phyloP scores from a whole-genome alignment of 2,113 vertebrate genomes.

The Hippocampus zosterae region DNA sequence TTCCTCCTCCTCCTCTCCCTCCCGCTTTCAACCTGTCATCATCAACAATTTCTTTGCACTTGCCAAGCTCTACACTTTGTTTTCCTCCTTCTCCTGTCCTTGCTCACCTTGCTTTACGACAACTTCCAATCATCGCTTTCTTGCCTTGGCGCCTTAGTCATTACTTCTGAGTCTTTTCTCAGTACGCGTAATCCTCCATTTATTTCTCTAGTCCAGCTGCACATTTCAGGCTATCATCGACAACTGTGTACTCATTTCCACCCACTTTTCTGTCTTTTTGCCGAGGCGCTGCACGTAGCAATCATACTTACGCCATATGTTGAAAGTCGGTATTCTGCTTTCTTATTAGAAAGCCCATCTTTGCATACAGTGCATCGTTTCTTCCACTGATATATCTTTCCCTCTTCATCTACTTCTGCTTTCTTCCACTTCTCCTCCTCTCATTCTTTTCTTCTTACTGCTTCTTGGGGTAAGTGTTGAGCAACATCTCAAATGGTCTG shows the following conservation, averaged over 20 bases:
- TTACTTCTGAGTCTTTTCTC: constrained; percentile 23
- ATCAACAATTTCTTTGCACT: constrained; percentile 39
- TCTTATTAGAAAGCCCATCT: constrained; percentile 20
- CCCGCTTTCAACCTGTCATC: constrained; percentile 33
- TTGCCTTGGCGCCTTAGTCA: constrained; percentile 42
- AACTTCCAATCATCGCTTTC: constrained; percentile 15
- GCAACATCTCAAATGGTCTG: constrained; percentile 53
- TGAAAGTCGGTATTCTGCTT: constrained; percentile 17
- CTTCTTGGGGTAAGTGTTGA: constrained; percentile 53
- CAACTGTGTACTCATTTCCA: constrained; percentile 43
- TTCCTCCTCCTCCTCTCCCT: constrained; percentile 21
- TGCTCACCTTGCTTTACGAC: constrained; percentile 18
- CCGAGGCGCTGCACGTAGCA: constrained; percentile 28
- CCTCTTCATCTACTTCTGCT: constrained; percentile 18
- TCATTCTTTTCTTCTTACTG: constrained; percentile 25
- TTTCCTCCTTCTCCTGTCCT: neutral
- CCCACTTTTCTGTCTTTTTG: constrained; percentile 33
- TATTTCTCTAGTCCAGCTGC: constrained; percentile 37
- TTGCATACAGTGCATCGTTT: constrained; percentile 28
- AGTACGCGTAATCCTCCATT: constrained; percentile 27
- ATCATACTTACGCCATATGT: constrained; percentile 22
- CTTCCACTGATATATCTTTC: constrained; percentile 35
- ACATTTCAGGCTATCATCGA: constrained; percentile 38
- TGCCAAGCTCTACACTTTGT: neutral
- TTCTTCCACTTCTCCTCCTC: constrained; percentile 15